Conservation (phyloP, 1,140 invertebrate genomes). For the Rhopalosiphum padi region DNA sequence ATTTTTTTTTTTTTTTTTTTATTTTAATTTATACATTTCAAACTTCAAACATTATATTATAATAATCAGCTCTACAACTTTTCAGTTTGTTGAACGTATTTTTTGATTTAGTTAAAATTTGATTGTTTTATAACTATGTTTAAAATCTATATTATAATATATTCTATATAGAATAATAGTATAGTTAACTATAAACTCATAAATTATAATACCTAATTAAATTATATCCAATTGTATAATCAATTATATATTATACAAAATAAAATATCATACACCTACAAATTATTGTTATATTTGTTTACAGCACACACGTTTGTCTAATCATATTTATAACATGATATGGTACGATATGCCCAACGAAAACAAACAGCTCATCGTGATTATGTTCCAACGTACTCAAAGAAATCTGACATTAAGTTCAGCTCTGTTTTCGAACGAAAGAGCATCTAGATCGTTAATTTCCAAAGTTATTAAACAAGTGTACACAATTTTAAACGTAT, state of each 20-base stretch:
- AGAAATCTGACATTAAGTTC: constrained; percentile 14
- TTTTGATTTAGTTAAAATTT: neutral
- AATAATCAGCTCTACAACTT: neutral
- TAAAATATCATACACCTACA: neutral
- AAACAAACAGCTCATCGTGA: constrained; percentile 1
- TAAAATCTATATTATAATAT: no score
- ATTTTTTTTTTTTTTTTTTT: neutral
- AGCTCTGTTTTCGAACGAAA: neutral
- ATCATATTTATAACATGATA: neutral
- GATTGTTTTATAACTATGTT: neutral
- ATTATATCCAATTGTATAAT: no score
- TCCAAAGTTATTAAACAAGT: neutral
- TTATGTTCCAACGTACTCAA: constrained; percentile 47
- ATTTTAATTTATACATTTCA: neutral
- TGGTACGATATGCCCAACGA: constrained; percentile 35
- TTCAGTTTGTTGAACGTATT: neutral
- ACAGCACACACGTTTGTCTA: constrained; percentile 11
- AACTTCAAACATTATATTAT: neutral
- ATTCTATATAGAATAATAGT: no score
- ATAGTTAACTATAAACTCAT: no score
- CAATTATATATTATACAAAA: neutral
- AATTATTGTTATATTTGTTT: neutral
- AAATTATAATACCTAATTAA: no score
- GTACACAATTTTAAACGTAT: neutral
- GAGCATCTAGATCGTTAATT: neutral